Base-by-base conservation (phyloP, 2,888 invertebrate genomes). In the Drepanosiphum platanoidis region DNA sequence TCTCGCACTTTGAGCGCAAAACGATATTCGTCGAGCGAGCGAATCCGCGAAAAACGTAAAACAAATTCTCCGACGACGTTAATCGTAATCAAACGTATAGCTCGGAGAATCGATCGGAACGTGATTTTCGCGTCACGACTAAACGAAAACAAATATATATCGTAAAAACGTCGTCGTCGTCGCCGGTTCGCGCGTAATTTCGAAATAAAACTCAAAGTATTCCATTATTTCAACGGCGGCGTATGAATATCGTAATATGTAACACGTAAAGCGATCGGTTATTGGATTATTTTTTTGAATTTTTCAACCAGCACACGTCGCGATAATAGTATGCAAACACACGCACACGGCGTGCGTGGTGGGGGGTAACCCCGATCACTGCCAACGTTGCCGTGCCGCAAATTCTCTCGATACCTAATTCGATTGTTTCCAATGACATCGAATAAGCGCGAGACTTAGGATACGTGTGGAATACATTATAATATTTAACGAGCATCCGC, bases 381-480 rank as follows among this genome's bases (percentile, higher is more conserved):
- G 34, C 52, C n/a, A 58, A 75, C n/a, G n/a, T 52, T n/a, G 27
- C 36, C 42, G 42, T 30, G 39, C 7, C 66, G 8, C 58, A 15
- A 71, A 81, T 66, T 58, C 5, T 58, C 5, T 58, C 71, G 71
- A 71, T 71, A 61, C 52, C 18, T 61, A 81, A 81, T 81, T 81
- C 22, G 71, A 81, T 81, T 81, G 36, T 71, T 52, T 34, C 36
- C 42, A 39, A 66, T 78, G 64, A 64, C 9, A 64, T 66, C 39
- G 61, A 61, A 36, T 34, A 78, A 39, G 64, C 42, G 22, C 66
- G 9, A 32, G 9, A 42, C 13, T 66, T 18, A 32, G 22, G 30
- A 34, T 52, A 30, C 58, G 36, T n/a, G 58, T 52, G 27, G 80
- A 81, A 81, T 79, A 79, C 42, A 79, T 81, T 81, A 81, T 34